Conservation (phyloP, 2,797 vertebrate species). For the Leptatherina wallacei region DNA sequence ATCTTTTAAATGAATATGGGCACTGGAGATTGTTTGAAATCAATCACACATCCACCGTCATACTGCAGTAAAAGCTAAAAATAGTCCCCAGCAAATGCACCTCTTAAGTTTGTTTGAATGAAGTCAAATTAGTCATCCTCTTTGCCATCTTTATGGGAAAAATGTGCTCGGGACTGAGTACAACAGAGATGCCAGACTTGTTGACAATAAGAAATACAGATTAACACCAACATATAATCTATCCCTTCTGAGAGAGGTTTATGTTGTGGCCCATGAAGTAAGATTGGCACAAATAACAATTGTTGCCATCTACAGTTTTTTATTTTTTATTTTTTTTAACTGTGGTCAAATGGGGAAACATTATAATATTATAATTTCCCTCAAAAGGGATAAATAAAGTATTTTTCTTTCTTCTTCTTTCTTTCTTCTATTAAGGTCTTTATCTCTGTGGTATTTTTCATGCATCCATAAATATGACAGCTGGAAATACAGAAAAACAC, state of each 20-base stretch:
- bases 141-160: neutral
- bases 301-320: neutral
- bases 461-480: conserved; percentile 22
- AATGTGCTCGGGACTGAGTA: neutral
- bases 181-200: conserved; percentile 4
- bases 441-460: conserved; percentile 20
- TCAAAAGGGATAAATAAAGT: no score
- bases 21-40: conserved; percentile 2
- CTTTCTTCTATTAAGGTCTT: no score
- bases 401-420: no score
- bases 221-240: neutral
- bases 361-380: no score
- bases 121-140: neutral
- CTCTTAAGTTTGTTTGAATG: no score
- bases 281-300: conserved; percentile 4
- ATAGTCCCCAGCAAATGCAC: neutral
- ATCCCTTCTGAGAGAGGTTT: neutral
- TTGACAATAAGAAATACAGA: conserved; percentile 22
- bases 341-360: neutral
- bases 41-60: neutral
- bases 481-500: conserved; percentile 33
- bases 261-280: neutral
- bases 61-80: conserved; percentile 5
- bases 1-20: neutral
- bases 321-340: neutral